Evolutionary conservation across 2,888 invertebrate genomes (phyloP), one percentile per base, ranked within the genome.

Genomic region (Ophion obscuratus): DNA sequence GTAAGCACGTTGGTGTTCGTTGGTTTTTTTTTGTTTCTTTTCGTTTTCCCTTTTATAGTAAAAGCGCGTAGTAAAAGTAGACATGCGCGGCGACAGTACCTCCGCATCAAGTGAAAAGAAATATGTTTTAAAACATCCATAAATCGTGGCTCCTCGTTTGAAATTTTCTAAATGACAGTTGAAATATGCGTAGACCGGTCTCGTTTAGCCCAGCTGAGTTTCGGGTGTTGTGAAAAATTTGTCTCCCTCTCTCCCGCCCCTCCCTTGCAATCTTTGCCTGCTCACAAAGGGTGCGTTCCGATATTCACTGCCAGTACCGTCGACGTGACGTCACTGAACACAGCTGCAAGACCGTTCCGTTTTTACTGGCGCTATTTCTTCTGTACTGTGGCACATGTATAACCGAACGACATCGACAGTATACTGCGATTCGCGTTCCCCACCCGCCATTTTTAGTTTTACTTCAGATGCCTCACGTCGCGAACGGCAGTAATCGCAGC

Each of bases 1-100:
- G 81, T 75, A 91, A 92, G 91, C 91, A 91, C 89, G 87, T 86
- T 88, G 89, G 83, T 85, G 83, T 87, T 83, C 79, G 59, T 83
- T 68, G 68, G 77, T 64, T 79, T 70, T 79, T 70, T 53, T 40
- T 44, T 61, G 53, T 24, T 53, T 64, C 77, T 47, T 57, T 57
- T 76, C 62, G 2, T 61, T 47, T 68, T 66, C 40, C 57, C 67
- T 66, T 85, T 83, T 78, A 76, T 79, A 78, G 78, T 84, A 79
- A 71, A 77, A 86, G 88, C 3, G 88, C 86, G 76, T 86, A 31
- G 31, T 31, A 31, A 31, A 31, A 31, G 31, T 31, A 85, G 83
- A 84, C 81, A 14, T 47, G 71, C 82, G 83, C 87, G 57, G 70
- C 75, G 64, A 81, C 70, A 57, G 73, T 70, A 83, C 66, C 74